Conservation (phyloP, 2,113 vertebrate species). For the Excalfactoria chinensis region DNA sequence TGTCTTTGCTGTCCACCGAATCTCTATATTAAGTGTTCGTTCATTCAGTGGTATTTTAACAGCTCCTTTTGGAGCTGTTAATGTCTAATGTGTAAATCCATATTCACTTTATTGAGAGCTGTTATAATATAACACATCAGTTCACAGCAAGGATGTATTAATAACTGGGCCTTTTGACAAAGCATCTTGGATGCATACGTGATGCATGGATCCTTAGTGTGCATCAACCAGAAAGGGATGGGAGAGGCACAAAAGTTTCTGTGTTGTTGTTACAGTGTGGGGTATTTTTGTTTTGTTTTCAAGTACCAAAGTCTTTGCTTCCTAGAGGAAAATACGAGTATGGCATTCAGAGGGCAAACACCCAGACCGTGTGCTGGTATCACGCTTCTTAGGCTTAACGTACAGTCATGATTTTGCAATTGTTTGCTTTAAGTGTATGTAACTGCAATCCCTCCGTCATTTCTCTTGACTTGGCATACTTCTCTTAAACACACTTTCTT, state of each 20-base stretch:
- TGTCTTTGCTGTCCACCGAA: background rate
- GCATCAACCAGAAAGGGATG: background rate
- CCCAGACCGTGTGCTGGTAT: background rate
- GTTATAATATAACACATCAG: background rate
- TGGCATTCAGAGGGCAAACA: background rate
- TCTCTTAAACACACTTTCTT: background rate
- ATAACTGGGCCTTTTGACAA: constrained; percentile 8
- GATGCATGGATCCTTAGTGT: background rate
- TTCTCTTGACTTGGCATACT: background rate
- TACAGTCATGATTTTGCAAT: background rate
- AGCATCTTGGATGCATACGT: background rate
- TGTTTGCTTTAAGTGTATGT: background rate
- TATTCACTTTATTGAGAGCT: background rate
- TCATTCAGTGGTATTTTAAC: constrained; percentile 10
- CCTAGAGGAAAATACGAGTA: background rate
- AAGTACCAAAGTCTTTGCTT: background rate
- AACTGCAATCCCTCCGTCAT: background rate
- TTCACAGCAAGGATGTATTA: constrained; percentile 6
- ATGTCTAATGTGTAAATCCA: background rate
- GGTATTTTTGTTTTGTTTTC: background rate
- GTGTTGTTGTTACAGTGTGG: background rate
- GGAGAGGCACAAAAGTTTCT: background rate
- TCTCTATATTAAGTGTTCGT: constrained; percentile 27
- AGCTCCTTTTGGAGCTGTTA: constrained; percentile 56
- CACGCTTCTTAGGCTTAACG: background rate